phyloP scores from a whole-genome alignment of 2,888 invertebrate genomes.

The Callimorpha dominula region DNA sequence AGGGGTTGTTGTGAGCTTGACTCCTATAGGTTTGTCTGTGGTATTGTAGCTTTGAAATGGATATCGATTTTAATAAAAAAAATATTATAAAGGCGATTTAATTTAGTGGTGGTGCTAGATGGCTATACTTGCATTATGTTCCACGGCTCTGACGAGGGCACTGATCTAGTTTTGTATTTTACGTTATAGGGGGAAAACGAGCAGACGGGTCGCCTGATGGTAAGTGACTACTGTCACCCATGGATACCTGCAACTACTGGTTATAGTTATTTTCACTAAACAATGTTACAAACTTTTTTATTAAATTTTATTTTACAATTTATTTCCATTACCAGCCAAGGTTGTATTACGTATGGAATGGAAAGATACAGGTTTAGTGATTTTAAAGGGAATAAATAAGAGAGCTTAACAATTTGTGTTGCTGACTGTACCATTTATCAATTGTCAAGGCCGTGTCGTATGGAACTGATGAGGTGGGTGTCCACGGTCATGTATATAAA shows the following conservation, averaged over 20 bases:
- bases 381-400: neutral
- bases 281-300: too few species aligned
- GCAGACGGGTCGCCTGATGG: too few species aligned
- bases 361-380: neutral
- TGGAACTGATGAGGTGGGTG: conserved; percentile 75
- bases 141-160: too few species aligned
- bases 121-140: neutral
- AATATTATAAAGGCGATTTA: neutral
- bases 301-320: neutral
- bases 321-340: neutral
- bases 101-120: neutral
- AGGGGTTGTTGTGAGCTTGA: neutral
- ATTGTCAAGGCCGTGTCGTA: conserved; percentile 75
- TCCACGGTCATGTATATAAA: conserved; percentile 79
- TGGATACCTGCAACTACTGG: neutral
- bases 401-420: neutral
- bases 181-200: too few species aligned
- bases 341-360: neutral
- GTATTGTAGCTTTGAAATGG: neutral
- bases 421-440: conserved; percentile 58
- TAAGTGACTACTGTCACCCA: too few species aligned
- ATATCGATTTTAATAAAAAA: neutral
- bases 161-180: too few species aligned
- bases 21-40: neutral
- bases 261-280: neutral